These are phyloP conservation scores for Mycalesis mineus DNA, from an alignment of 2,888 invertebrate genomes.

Conservation along the genomic window DNA sequence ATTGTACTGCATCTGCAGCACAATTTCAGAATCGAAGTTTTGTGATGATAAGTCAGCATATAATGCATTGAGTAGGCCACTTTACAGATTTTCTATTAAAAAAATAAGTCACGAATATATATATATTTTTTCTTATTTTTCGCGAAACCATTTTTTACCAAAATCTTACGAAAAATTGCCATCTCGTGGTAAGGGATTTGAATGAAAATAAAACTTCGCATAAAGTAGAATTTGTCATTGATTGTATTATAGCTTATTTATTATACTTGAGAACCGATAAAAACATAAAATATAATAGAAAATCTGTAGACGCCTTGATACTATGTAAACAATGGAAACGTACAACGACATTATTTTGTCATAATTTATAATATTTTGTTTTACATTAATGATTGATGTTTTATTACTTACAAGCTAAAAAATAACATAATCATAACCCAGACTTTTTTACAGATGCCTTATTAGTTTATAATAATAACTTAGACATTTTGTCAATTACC, in stretches of 20 bases:
- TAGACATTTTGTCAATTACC: constrained; percentile 47
- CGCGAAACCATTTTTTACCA: too few species aligned
- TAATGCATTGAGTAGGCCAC: constrained; percentile 10
- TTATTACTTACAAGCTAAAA: constrained; percentile 43
- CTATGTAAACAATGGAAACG: constrained; percentile 12
- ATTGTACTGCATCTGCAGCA: constrained; percentile 29
- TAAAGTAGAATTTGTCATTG: too few species aligned
- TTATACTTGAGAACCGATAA: neutral
- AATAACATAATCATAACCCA: constrained; percentile 30
- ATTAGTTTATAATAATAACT: constrained; percentile 33
- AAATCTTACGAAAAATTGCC: too few species aligned
- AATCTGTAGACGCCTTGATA: constrained; percentile 1
- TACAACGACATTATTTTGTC: constrained; percentile 27
- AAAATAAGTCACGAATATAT: too few species aligned
- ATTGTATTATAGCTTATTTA: neutral
- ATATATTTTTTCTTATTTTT: too few species aligned
- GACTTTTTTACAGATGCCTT: constrained; percentile 35
- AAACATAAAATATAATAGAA: constrained; percentile 5
- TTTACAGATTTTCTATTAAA: constrained; percentile 12
- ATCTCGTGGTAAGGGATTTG: too few species aligned
- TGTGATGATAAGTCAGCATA: constrained; percentile 16
- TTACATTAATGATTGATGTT: constrained; percentile 27
- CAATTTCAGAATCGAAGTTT: constrained; percentile 11
- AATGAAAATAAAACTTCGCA: too few species aligned
- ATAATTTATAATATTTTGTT: constrained; percentile 28